phyloP scores from a whole-genome alignment of 2,113 vertebrate genomes.

The Cathartes aura region DNA sequence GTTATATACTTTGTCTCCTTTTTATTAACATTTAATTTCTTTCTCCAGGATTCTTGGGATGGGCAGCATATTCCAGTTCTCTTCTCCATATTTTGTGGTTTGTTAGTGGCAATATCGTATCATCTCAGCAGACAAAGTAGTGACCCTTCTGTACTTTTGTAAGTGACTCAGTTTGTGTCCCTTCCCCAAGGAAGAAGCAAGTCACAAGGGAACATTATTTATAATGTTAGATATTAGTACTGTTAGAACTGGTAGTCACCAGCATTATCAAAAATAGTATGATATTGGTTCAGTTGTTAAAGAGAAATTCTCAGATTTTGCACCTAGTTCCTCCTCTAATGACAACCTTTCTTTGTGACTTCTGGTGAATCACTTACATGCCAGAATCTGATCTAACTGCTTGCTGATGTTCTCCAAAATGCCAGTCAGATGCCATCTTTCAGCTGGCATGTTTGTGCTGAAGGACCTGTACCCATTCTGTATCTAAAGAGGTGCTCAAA shows the following conservation, averaged over 20 bases:
- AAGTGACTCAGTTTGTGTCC: conserved; percentile 65
- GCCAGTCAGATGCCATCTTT: background rate
- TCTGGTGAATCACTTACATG: background rate
- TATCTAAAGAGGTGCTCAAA: background rate
- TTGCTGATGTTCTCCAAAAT: background rate
- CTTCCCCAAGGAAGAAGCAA: background rate
- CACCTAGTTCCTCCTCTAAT: background rate
- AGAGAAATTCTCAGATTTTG: background rate
- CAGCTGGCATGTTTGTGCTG: background rate
- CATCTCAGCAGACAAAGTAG: conserved; percentile 98
- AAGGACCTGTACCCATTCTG: background rate
- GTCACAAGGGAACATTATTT: background rate
- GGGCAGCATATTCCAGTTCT: conserved; percentile 97
- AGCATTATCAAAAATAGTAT: background rate
- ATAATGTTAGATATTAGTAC: background rate
- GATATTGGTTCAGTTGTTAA: background rate
- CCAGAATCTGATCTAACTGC: background rate
- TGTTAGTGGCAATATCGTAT: conserved; percentile 95
- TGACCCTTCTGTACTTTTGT: conserved; percentile 96
- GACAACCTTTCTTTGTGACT: background rate
- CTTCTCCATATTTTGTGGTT: conserved; percentile 96
- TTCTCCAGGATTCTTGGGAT: conserved; percentile 93
- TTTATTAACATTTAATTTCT: background rate
- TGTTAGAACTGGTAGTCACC: background rate
- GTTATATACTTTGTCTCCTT: background rate